phyloP scores from a whole-genome alignment of 1,140 invertebrate genomes.

The Nasonia giraulti region DNA sequence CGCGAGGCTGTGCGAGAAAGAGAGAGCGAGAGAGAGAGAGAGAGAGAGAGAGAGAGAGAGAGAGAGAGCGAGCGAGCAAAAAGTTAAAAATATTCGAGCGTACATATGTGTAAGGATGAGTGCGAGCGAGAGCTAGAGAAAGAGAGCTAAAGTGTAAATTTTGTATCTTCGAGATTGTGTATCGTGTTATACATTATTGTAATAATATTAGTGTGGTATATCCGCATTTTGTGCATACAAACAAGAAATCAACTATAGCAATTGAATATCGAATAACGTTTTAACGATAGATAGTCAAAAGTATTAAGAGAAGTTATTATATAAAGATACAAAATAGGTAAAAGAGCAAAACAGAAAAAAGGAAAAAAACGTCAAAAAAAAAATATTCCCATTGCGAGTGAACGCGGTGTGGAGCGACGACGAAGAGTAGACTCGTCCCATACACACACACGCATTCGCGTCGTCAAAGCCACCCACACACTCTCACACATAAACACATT shows the following conservation, averaged over 20 bases:
- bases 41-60: background rate
- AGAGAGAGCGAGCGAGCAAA: no score
- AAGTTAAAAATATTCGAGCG: background rate
- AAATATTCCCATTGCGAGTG: constrained; percentile 52
- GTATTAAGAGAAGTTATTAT: constrained; percentile 60
- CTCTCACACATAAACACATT: constrained; percentile 52
- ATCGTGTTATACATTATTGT: constrained; percentile 65
- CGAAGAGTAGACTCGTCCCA: constrained; percentile 52
- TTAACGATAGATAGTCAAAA: constrained; percentile 64
- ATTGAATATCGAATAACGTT: constrained; percentile 58
- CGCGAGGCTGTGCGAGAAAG: background rate
- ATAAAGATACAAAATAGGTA: constrained; percentile 57
- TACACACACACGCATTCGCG: background rate
- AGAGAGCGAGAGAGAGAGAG: no score
- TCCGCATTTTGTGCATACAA: constrained; percentile 62
- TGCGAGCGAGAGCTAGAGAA: constrained; percentile 51
- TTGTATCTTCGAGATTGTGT: constrained; percentile 59
- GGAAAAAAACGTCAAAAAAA: constrained; percentile 48
- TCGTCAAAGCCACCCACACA: constrained; percentile 16
- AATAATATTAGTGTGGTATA: constrained; percentile 56
- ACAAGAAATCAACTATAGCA: constrained; percentile 59
- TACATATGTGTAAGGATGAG: background rate
- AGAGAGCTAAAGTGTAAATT: constrained; percentile 41
- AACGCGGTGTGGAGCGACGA: constrained; percentile 24
- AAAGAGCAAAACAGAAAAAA: constrained; percentile 48